Percentiles rank a stretch among this genome's conserved stretches.
Conservation (phyloP, 2,888 invertebrate species). For the Tenodera sinensis region DNA sequence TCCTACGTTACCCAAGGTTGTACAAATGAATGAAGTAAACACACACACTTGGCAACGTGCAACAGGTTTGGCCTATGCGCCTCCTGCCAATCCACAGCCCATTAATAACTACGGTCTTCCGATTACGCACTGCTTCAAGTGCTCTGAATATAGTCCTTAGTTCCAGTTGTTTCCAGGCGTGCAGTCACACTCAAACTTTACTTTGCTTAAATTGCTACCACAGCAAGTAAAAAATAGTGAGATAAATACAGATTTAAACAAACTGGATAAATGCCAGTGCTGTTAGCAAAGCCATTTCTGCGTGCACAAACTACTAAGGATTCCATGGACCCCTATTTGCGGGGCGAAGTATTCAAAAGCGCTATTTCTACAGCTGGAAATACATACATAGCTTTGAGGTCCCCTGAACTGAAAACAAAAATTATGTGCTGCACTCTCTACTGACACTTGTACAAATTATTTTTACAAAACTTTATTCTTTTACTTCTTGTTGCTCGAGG, state of each 20-base stretch:
- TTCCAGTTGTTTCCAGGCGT: not conserved
- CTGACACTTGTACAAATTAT: too few species aligned
- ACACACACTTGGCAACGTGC: not conserved
- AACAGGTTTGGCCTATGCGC: not conserved
- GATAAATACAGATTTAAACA: not conserved
- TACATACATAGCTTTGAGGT: too few species aligned
- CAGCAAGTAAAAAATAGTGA: not conserved
- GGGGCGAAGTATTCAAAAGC: too few species aligned
- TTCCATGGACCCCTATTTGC: not conserved
- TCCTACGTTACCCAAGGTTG: not conserved
- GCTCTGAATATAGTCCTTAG: not conserved
- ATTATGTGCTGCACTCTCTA: too few species aligned
- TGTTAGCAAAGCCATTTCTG: not conserved
- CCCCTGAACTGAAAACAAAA: too few species aligned
- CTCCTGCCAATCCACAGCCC: not conserved
- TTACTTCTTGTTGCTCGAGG: too few species aligned
- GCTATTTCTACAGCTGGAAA: too few species aligned
- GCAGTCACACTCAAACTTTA: too few species aligned
- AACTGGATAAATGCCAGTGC: not conserved
- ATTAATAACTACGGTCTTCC: not conserved
- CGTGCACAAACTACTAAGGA: not conserved
- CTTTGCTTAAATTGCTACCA: not conserved
- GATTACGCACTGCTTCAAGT: not conserved
- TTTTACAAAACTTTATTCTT: too few species aligned
- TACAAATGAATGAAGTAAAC: not conserved